These are phyloP conservation scores for Plagodis pulveraria DNA, from an alignment of 2,888 invertebrate species.

Conservation along the genomic window DNA sequence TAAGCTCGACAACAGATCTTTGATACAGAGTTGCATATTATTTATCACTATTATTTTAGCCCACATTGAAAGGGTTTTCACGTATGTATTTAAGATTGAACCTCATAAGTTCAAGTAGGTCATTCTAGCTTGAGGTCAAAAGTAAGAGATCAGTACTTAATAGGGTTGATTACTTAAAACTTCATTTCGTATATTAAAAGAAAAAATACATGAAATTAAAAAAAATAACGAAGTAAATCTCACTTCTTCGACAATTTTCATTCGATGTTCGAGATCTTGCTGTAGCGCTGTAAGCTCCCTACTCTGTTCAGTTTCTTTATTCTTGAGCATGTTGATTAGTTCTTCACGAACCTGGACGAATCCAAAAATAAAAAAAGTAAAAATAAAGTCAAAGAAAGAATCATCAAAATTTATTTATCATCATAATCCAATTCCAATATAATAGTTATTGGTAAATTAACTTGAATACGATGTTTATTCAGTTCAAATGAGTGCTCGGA, in stretches of 20 bases:
- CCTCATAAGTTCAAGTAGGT: too few species aligned
- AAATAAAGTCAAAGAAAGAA: constrained; percentile 4
- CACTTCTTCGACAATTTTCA: constrained; percentile 81
- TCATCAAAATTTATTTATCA: background rate
- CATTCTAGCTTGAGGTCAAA: too few species aligned
- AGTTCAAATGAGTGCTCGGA: too few species aligned
- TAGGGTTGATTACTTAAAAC: too few species aligned
- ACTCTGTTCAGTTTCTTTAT: constrained; percentile 82
- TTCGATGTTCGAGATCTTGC: constrained; percentile 74
- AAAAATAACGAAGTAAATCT: constrained; percentile 42
- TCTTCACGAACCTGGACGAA: constrained; percentile 83
- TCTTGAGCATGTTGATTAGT: constrained; percentile 84
- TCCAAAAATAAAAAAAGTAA: constrained; percentile 27
- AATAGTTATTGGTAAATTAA: too few species aligned
- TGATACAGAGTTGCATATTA: too few species aligned
- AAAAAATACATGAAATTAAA: constrained; percentile 9
- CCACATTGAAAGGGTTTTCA: too few species aligned
- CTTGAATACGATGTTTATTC: too few species aligned
- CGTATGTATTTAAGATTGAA: too few species aligned
- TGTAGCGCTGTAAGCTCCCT: constrained; percentile 72
- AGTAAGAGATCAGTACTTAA: too few species aligned
- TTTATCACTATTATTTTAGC: too few species aligned
- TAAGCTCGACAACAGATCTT: too few species aligned
- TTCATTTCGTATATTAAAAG: background rate
- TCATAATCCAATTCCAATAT: background rate